Evolutionary conservation across 2,113 vertebrate species (phyloP).

Genomic region (Poicephalus gulielmi): DNA sequence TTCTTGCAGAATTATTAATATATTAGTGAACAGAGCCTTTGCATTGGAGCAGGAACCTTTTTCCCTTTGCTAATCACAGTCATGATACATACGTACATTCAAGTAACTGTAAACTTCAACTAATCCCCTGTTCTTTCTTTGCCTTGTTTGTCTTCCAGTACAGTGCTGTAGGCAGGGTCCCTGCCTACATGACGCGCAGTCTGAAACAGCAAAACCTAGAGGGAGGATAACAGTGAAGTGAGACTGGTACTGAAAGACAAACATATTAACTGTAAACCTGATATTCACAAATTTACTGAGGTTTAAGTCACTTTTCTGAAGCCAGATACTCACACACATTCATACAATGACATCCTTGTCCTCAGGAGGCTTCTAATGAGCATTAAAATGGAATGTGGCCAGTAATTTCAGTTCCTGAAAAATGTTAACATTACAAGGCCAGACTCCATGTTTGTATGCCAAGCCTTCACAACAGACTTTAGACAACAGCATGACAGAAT

Average conservation of each 20-base stretch:
- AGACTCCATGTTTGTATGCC: background rate
- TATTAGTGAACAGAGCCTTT: background rate
- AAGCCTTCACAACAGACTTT: background rate
- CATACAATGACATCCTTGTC: background rate
- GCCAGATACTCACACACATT: background rate
- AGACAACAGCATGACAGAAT: background rate
- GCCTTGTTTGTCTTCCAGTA: background rate
- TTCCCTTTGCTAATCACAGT: background rate
- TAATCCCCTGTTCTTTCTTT: background rate
- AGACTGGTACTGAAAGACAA: constrained; percentile 7
- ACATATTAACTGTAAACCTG: background rate
- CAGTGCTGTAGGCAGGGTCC: background rate
- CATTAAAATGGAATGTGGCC: background rate
- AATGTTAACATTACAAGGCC: background rate
- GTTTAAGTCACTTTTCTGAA: background rate
- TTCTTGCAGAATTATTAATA: background rate
- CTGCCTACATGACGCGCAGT: background rate
- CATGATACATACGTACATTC: background rate
- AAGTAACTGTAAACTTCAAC: background rate
- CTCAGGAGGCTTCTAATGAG: background rate
- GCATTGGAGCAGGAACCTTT: background rate
- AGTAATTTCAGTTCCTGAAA: background rate
- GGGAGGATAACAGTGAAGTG: background rate
- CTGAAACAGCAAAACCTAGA: background rate
- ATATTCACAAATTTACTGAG: background rate